Evolutionary conservation across 2,797 vertebrate species (phyloP).

Genomic region (Staurois parvus): DNA sequence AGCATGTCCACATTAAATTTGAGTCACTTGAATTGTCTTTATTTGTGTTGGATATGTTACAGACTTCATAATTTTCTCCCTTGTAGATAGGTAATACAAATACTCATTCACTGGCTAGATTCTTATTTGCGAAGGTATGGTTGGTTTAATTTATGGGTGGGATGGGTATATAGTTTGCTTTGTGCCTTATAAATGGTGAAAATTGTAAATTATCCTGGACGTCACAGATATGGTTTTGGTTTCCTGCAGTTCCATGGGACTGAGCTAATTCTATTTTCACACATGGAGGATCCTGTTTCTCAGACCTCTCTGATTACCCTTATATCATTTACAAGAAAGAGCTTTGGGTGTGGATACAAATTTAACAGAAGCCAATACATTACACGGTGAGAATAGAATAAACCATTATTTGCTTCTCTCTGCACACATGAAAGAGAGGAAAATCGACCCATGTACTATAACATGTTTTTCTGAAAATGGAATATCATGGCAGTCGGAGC

Average conservation of each 20-base stretch:
- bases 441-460: neutral
- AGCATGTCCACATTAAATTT: neutral
- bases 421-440: neutral
- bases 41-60: neutral
- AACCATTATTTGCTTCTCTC: conserved; percentile 15
- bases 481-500: neutral
- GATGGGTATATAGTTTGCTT: conserved; percentile 23
- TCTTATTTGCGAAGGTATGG: conserved; percentile 14
- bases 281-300: conserved; percentile 42
- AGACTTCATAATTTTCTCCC: neutral
- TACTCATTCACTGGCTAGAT: neutral
- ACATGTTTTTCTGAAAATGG: neutral
- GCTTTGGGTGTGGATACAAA: conserved; percentile 25
- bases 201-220: conserved; percentile 40
- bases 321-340: conserved; percentile 17
- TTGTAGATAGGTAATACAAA: conserved; percentile 17
- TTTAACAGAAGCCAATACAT: conserved; percentile 23
- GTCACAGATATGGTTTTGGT: conserved; percentile 38
- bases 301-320: conserved; percentile 29
- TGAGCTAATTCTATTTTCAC: conserved; percentile 26
- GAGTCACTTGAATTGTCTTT: neutral
- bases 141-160: conserved; percentile 37
- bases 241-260: conserved; percentile 28
- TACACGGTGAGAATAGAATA: conserved; percentile 9
- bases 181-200: conserved; percentile 25